Percentiles rank a stretch among this genome's conserved stretches.
These are phyloP conservation scores for Drosophila multiciliata DNA, from an alignment of 2,888 invertebrate species.

Conservation along the genomic window DNA sequence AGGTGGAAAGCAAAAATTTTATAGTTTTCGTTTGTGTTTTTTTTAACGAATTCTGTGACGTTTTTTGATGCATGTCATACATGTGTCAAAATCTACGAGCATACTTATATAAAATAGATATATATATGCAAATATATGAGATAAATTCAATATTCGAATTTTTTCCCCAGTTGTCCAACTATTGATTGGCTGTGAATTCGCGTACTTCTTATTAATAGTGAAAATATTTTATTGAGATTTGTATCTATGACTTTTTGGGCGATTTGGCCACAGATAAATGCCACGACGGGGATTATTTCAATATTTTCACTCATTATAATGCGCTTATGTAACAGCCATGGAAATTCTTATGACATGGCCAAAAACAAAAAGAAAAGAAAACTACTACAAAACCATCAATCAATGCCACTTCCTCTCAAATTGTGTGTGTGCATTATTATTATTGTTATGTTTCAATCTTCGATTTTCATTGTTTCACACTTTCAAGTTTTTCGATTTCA, in stretches of 20 bases:
- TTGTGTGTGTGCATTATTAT: slow-evolving; percentile 22
- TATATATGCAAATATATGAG: slow-evolving; percentile 11
- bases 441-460: slow-evolving; percentile 32
- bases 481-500: slow-evolving; percentile 61
- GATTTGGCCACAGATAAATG: slow-evolving; percentile 72
- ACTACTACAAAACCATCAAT: slow-evolving; percentile 55
- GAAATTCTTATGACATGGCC: slow-evolving; percentile 68
- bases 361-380: not conserved
- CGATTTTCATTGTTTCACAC: slow-evolving; percentile 63
- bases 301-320: slow-evolving; percentile 61
- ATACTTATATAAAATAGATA: not conserved
- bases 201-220: slow-evolving; percentile 75
- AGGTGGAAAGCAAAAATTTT: slow-evolving; percentile 12
- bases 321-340: slow-evolving; percentile 69
- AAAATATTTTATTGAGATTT: slow-evolving; percentile 76
- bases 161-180: slow-evolving; percentile 20
- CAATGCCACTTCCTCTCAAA: slow-evolving; percentile 69
- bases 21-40: not conserved
- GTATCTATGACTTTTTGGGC: slow-evolving; percentile 69
- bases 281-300: slow-evolving; percentile 42
- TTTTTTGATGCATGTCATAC: slow-evolving; percentile 53
- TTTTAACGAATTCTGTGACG: slow-evolving; percentile 40
- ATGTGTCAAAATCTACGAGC: slow-evolving; percentile 27
- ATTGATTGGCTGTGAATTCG: slow-evolving; percentile 68
- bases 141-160: not conserved